phyloP scores from a whole-genome alignment of 2,888 invertebrate genomes.

The Acanthosoma haemorrhoidale region DNA sequence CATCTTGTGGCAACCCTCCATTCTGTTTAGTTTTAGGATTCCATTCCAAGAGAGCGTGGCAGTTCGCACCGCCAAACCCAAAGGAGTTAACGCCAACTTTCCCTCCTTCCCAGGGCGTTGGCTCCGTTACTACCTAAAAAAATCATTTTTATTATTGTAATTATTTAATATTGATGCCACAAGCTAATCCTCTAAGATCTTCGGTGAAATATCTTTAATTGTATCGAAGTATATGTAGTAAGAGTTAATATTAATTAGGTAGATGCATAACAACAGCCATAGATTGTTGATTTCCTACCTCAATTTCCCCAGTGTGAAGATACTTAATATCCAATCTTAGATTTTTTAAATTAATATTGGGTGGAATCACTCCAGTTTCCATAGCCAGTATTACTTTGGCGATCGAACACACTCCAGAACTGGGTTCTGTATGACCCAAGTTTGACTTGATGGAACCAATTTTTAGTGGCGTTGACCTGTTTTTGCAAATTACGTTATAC shows the following conservation, averaged over 20 bases:
- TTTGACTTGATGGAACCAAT: conserved; percentile 93
- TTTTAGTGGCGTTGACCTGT: conserved; percentile 66
- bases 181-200: neutral
- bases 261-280: too few species aligned
- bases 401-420: conserved; percentile 74
- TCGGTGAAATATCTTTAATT: neutral
- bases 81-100: conserved; percentile 82
- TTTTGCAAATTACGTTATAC: conserved; percentile 69
- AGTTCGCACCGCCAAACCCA: conserved; percentile 88
- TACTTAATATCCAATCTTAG: conserved; percentile 54
- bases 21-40: conserved; percentile 58
- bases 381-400: conserved; percentile 78
- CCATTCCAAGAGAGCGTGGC: conserved; percentile 62
- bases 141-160: neutral
- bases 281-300: conserved; percentile 40
- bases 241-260: too few species aligned
- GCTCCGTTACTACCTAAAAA: conserved; percentile 70
- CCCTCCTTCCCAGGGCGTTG: conserved; percentile 64
- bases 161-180: neutral
- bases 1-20: conserved; percentile 57
- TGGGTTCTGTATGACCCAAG: conserved; percentile 87
- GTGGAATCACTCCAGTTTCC: conserved; percentile 72
- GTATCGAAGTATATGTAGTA: neutral
- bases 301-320: conserved; percentile 55
- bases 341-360: conserved; percentile 72